phyloP scores from a whole-genome alignment of 2,888 invertebrate genomes.

The Molorchus minor region DNA sequence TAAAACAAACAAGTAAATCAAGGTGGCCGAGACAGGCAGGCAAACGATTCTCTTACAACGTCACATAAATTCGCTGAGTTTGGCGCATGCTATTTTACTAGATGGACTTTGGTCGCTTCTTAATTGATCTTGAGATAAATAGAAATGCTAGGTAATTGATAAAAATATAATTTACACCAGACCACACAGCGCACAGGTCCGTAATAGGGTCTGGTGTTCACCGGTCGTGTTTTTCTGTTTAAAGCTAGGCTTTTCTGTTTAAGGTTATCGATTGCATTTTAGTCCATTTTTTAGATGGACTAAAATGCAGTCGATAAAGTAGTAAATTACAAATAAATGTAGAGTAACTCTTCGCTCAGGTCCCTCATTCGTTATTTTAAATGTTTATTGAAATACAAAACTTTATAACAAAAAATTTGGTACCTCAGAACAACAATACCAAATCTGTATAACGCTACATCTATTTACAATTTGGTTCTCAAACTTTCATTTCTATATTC shows the following conservation, averaged over 20 bases:
- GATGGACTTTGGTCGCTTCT: slow-evolving; percentile 30
- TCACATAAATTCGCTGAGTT: slow-evolving; percentile 32
- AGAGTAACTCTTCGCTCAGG: too few species aligned
- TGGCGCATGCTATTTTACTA: slow-evolving; percentile 31
- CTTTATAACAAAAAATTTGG: too few species aligned
- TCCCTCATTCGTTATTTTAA: too few species aligned
- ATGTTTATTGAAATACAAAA: too few species aligned
- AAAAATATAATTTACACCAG: slow-evolving; percentile 33
- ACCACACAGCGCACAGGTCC: slow-evolving; percentile 29
- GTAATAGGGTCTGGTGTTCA: slow-evolving; percentile 12
- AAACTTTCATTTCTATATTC: too few species aligned
- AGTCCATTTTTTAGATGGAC: too few species aligned
- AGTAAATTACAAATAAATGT: too few species aligned
- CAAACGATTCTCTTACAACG: slow-evolving; percentile 24
- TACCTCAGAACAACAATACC: too few species aligned
- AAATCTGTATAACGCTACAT: too few species aligned
- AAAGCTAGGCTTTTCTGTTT: not conserved
- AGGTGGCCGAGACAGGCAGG: slow-evolving; percentile 37
- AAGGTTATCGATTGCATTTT: too few species aligned
- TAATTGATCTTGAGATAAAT: slow-evolving; percentile 36
- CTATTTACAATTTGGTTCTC: too few species aligned
- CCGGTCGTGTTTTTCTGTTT: slow-evolving; percentile 19
- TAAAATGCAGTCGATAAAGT: too few species aligned
- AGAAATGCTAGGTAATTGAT: slow-evolving; percentile 35
- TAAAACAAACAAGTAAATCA: slow-evolving; percentile 52